Conservation (phyloP, 2,113 vertebrate species). For the Cisticola juncidis region DNA sequence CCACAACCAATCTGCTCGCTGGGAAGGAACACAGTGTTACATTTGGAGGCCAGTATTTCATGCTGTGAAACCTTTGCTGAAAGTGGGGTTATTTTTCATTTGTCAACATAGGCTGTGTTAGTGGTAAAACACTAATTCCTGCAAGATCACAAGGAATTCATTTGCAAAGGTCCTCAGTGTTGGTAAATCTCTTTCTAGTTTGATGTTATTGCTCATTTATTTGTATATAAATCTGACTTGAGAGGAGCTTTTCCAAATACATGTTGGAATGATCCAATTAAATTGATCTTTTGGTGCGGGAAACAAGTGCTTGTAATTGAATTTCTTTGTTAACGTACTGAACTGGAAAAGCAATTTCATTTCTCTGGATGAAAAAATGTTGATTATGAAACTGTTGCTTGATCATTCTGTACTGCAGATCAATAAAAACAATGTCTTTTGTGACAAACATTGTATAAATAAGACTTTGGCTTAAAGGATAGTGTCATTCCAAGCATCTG, state of each 20-base stretch:
- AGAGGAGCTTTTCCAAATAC: slow-evolving; percentile 24
- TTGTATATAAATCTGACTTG: not conserved
- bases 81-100: not conserved
- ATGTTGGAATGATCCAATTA: not conserved
- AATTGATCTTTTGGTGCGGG: not conserved
- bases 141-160: not conserved
- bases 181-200: not conserved
- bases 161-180: slow-evolving; percentile 27
- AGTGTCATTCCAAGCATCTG: not conserved
- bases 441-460: not conserved
- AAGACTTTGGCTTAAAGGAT: not conserved
- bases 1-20: not conserved
- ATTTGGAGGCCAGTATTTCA: slow-evolving; percentile 56
- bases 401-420: slow-evolving; percentile 27
- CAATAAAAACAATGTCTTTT: slow-evolving; percentile 18
- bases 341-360: slow-evolving; percentile 39
- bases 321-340: not conserved
- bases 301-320: slow-evolving; percentile 16
- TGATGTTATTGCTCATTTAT: slow-evolving; percentile 7
- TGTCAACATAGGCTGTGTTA: not conserved
- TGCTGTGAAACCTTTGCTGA: slow-evolving; percentile 48
- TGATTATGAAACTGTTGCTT: slow-evolving; percentile 19
- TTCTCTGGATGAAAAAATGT: not conserved
- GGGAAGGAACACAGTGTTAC: slow-evolving; percentile 18
- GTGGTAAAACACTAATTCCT: slow-evolving; percentile 16